Percentiles rank a stretch among this genome's conserved stretches.
Evolutionary conservation across 2,113 vertebrate genomes (phyloP).

Genomic region (Notarius quadriscutis): DNA sequence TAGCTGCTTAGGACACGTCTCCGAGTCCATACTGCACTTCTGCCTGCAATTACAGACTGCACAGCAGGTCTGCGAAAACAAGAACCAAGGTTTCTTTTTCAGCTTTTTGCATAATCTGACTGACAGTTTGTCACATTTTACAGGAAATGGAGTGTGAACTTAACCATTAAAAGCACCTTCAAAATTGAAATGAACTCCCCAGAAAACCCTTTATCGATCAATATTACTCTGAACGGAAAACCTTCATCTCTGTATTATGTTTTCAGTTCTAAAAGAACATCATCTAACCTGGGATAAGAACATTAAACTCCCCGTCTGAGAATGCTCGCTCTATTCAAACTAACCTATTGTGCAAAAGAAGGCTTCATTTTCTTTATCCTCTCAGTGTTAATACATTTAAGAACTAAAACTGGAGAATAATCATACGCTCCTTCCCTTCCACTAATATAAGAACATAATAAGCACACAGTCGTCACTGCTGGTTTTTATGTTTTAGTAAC

Average conservation of each 20-base stretch:
- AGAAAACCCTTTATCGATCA: neutral
- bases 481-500: neutral
- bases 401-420: neutral
- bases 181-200: neutral
- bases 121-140: neutral
- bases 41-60: neutral
- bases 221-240: neutral
- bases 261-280: neutral
- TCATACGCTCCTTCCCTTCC: neutral
- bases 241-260: neutral
- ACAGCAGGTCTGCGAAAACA: neutral
- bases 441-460: neutral
- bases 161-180: neutral
- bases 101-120: neutral
- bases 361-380: neutral
- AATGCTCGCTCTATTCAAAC: neutral
- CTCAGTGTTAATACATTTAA: neutral
- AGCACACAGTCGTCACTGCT: neutral
- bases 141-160: neutral
- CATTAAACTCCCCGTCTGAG: neutral
- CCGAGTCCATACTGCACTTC: slow-evolving; percentile 1
- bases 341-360: neutral
- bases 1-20: slow-evolving; percentile 16
- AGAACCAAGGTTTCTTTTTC: neutral
- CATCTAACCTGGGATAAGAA: neutral